Evolutionary conservation across 2,113 vertebrate species (phyloP), one percentile per base, ranked within the genome.

Genomic region (Pluvianellus socialis): DNA sequence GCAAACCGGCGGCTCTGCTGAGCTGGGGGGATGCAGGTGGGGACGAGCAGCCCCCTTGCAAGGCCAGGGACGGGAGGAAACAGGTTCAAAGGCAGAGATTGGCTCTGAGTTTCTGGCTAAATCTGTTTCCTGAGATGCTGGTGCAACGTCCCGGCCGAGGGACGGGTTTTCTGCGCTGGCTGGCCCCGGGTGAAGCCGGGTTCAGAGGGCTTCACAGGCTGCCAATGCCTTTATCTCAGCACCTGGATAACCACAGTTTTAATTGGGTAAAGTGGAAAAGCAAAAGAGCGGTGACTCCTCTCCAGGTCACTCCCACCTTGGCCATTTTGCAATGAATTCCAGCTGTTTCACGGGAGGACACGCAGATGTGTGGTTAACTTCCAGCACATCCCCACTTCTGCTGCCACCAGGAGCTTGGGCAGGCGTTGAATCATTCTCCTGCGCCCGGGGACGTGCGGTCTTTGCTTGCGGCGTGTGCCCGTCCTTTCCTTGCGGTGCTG

Each of bases 131-230:
- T 0, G 3, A 32, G 23, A 14, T 0, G 10, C 4, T 22, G 56
- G 32, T 15, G 21, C 8, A 2, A 35, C 0, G 10, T 58, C 26
- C 14, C 44, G 0, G 0, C 44, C 2, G 1, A 23, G 23, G 45
- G 70, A 52, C 19, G 0, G 17, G 35, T 18, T 40, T 30, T 21
- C 67, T 12, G 3, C 5, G 67, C 27, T 8, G 6, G n/a, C 30
- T 61, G 72, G 75, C 8, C 4, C 28, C 0, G 0, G 33, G n/a
- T 7, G 47, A 68, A 47, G 47, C 40, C 14, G 27, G 61, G 27
- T 10, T 21, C 33, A 38, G 38, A 21, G 28, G 14, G 20, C 53
- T 13, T 40, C 28, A 4, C 0, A 2, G 62, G 55, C 61, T 75
- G 45, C 27, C 27, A 19, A 55, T 0, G 6, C 28, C 47, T 38